Conservation (phyloP, 37 sponge, comb jelly and placozoan species). For the Agelas oroides region DNA sequence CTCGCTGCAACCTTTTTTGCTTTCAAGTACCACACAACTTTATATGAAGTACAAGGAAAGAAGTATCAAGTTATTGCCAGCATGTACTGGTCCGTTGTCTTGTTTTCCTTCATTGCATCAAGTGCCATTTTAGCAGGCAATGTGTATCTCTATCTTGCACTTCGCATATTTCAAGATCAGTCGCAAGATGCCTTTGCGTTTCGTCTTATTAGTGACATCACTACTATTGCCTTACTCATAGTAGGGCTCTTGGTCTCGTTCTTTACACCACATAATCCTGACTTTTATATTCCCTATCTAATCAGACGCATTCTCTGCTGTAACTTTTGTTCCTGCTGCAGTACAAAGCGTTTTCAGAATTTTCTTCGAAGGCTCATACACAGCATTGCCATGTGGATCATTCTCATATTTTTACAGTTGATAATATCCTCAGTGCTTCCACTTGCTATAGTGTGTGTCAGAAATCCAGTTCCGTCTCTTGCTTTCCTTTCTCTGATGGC, state of each 20-base stretch:
- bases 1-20: no score
- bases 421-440: not conserved
- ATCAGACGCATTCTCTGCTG: no score
- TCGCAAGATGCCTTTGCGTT: not conserved
- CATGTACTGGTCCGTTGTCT: constrained; percentile 1
- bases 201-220: not conserved
- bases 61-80: not conserved
- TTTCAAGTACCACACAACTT: no score
- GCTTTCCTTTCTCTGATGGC: not conserved
- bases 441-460: not conserved
- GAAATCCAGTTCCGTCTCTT: constrained; percentile 4
- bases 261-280: not conserved
- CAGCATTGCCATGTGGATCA: not conserved
- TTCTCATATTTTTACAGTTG: not conserved
- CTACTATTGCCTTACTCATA: not conserved
- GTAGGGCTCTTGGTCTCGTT: not conserved
- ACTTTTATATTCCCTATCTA: not conserved
- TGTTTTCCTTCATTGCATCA: not conserved
- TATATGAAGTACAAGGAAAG: no score
- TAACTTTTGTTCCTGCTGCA: no score
- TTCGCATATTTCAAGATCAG: not conserved
- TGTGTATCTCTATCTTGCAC: not conserved
- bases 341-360: no score
- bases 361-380: not conserved
- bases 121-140: not conserved